Conservation (phyloP, 2,888 invertebrate species). For the Punctoribates punctum region DNA sequence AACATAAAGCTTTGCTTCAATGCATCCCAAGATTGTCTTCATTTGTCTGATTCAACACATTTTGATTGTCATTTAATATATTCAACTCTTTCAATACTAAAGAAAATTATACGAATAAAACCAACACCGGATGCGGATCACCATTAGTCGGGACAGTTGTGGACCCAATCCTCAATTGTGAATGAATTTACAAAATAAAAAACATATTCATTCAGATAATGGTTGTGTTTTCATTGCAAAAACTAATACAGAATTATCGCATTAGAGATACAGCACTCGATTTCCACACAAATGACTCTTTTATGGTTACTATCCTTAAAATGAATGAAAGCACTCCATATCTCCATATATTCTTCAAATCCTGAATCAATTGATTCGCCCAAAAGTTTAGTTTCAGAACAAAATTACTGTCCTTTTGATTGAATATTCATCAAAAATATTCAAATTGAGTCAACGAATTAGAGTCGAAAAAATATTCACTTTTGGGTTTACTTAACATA, state of each 20-base stretch:
- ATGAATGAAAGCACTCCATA: background rate
- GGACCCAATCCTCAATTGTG: background rate
- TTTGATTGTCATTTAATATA: conserved; percentile 17
- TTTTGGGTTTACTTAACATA: conserved; percentile 9
- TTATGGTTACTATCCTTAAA: background rate
- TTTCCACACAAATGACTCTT: conserved; percentile 6
- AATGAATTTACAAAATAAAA: background rate
- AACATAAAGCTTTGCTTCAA: background rate
- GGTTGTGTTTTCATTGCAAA: background rate
- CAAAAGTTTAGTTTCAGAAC: no score
- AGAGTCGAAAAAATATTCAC: background rate
- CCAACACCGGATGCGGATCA: background rate
- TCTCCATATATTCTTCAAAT: no score
- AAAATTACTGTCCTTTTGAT: no score
- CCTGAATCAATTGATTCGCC: no score
- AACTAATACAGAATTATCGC: conserved; percentile 3
- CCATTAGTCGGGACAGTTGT: conserved; percentile 4
- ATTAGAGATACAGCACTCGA: background rate
- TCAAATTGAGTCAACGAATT: no score
- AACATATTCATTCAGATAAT: background rate
- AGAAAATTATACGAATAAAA: conserved; percentile 12
- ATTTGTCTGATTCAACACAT: background rate
- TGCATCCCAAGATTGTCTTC: conserved; percentile 2
- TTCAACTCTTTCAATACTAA: background rate
- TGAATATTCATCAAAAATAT: no score